A percentile compares a stretch with the other conserved stretches of the same genome.
These are phyloP conservation scores for Odontocolon sp. DNA, from an alignment of 2,888 invertebrate genomes.

Conservation along the genomic window DNA sequence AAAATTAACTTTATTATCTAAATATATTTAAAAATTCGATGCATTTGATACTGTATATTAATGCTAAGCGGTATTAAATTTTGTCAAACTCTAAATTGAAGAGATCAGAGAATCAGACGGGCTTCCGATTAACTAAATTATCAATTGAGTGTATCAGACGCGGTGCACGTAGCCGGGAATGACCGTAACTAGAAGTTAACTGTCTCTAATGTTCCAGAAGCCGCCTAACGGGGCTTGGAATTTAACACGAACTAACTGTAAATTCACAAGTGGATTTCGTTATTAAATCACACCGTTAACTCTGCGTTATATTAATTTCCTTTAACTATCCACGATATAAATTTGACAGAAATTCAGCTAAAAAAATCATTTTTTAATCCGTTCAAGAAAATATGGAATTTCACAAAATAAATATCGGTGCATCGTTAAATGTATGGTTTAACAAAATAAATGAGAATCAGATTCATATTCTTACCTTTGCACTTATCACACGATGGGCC, in stretches of 20 bases:
- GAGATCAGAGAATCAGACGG: neutral
- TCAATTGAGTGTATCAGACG: conserved; percentile 42
- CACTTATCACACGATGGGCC: conserved; percentile 77
- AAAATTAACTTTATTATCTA: too few relatives aligned
- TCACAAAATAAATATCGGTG: neutral
- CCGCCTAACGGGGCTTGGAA: neutral
- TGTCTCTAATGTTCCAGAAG: conserved; percentile 7
- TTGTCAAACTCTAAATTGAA: neutral
- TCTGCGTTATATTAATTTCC: neutral
- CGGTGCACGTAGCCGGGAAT: neutral
- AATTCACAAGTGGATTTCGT: neutral
- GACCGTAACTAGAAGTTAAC: conserved; percentile 27
- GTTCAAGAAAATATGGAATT: neutral
- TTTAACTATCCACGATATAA: neutral
- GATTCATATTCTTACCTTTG: conserved; percentile 75
- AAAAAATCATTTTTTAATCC: too few relatives aligned
- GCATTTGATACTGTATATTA: too few relatives aligned
- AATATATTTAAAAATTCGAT: too few relatives aligned
- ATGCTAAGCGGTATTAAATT: neutral
- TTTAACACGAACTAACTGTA: neutral
- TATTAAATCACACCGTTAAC: neutral
- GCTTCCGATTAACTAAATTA: conserved; percentile 24
- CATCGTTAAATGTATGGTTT: neutral
- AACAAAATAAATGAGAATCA: neutral
- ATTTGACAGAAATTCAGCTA: neutral